Base-by-base conservation (phyloP, 2,113 vertebrate genomes). In the Pachycephala philippinensis region DNA sequence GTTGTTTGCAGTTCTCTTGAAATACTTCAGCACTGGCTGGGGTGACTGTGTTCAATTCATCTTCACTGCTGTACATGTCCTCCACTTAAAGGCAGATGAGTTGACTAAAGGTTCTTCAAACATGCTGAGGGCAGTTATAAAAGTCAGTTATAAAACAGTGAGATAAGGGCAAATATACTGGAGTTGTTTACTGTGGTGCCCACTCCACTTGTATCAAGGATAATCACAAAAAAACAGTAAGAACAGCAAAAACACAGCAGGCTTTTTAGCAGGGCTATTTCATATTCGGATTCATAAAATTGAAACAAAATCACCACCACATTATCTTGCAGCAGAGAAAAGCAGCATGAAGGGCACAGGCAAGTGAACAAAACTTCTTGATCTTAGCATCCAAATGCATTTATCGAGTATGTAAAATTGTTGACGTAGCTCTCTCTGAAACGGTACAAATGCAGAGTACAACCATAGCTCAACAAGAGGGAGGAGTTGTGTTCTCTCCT, bases 401-500 rank as follows among this genome's bases (percentile, higher is more conserved):
- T 97, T 97, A 94, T 91, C 61, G 57, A 94, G 89, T 91, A 93
- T 31, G 92, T 80, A 91, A 95, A 90, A 96, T 54, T 87, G 94
- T 56, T 93, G 96, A 95, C 27, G 47, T 69, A 92, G 89, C 96
- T 69, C 93, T 97, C 87, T 80, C 22, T 26, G 77, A 95, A 96
- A 95, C 94, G 79, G 91, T 95, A 95, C 95, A 97, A 95, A 97
- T 85, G 96, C 94, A 97, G 87, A 91, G 87, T 81, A 97, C 75
- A 96, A 95, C 85, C 96, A 92, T 8, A 97, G 96, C 92, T 96
- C 94, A 97, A n/a, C 84, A 65, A 95, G 71, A 92, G 52, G 80
- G 77, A 96, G 95, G 94, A 90, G 91, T 44, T 69, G 71, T 87
- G 84, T 81, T 94, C 90, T 61, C 90, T 84, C 87, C 87, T 90